Percentiles rank a stretch among this genome's conserved stretches.
Conservation (phyloP, 2,113 vertebrate species). For the Aix galericulata region DNA sequence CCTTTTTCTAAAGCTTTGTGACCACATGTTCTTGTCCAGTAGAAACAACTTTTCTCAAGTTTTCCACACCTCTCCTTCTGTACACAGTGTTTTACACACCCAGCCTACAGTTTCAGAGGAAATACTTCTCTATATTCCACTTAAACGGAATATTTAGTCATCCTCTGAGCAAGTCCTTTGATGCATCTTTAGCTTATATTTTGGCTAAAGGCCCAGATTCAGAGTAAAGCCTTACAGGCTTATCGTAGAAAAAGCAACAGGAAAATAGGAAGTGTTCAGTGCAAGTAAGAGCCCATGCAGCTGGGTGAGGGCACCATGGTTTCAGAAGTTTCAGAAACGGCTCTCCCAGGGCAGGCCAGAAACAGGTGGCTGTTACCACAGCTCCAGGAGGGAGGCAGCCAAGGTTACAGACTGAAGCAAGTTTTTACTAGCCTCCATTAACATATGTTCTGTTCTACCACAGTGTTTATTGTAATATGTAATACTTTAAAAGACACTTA, state of each 20-base stretch:
- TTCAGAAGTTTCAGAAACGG: not conserved
- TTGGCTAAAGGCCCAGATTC: slow-evolving; percentile 26
- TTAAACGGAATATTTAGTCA: not conserved
- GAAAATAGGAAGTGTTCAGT: not conserved
- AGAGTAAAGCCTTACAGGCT: not conserved
- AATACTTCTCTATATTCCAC: not conserved
- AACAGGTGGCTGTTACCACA: not conserved
- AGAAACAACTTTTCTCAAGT: not conserved
- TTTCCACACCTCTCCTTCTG: not conserved
- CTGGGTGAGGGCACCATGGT: not conserved
- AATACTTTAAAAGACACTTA: not conserved
- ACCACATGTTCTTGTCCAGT: not conserved
- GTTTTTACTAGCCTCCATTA: not conserved
- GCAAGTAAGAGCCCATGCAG: slow-evolving; percentile 5
- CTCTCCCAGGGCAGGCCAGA: not conserved
- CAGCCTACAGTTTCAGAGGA: not conserved
- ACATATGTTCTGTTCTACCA: not conserved
- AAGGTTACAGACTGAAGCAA: not conserved
- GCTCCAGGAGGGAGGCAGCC: not conserved
- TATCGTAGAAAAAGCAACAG: not conserved
- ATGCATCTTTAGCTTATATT: not conserved
- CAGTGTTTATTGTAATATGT: not conserved
- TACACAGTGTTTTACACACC: not conserved
- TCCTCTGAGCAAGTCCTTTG: slow-evolving; percentile 6
- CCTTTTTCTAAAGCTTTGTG: not conserved